Evolutionary conservation across 1,140 invertebrate genomes (phyloP), one percentile per base, ranked within the genome.

Genomic region (Pseudomyrmex flavicornis): DNA sequence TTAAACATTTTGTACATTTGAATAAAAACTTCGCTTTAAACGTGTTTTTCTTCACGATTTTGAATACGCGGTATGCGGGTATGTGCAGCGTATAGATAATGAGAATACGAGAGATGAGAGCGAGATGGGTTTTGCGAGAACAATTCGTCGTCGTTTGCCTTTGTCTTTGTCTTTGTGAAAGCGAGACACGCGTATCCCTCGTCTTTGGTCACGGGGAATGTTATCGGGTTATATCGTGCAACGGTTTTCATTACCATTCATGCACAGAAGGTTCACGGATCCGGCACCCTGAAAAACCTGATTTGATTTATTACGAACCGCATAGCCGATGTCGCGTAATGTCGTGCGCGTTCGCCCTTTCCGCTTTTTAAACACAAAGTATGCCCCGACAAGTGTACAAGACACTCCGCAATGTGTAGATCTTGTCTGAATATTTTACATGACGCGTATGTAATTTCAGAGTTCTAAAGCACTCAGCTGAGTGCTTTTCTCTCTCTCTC

Each of bases 151-250:
- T 87, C 50, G 48, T 83, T 73, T 52, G 85, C 83, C 54, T 17
- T 50, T 70, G 70, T 87, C 80, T 83, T 87, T 77, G 87, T 84
- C 77, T 79, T 84, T 84, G 83, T 79, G 56, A 84, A 89, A 88
- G 76, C 82, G 90, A 87, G 88, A 89, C 76, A 91, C 92, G 91
- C 93, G 90, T 92, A 90, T 93, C 91, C 72, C 87, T 72, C 84
- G 75, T 68, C 77, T 73, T 17, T 79, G 88, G 87, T 85, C 85
- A 89, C 88, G 69, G 88, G 87, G 92, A 93, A 94, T 94, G 92
- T 94, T 93, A 93, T 93, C 93, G 89, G 88, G 83, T 89, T 91
- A 91, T 93, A 93, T 93, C 91, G 91, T 86, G 88, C 90, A 68
- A 77, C 76, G 93, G 88, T 93, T 93, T 93, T 92, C 92, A 93